Base-by-base conservation (phyloP, 2,113 vertebrate genomes). In the Sclerurus mexicanus region DNA sequence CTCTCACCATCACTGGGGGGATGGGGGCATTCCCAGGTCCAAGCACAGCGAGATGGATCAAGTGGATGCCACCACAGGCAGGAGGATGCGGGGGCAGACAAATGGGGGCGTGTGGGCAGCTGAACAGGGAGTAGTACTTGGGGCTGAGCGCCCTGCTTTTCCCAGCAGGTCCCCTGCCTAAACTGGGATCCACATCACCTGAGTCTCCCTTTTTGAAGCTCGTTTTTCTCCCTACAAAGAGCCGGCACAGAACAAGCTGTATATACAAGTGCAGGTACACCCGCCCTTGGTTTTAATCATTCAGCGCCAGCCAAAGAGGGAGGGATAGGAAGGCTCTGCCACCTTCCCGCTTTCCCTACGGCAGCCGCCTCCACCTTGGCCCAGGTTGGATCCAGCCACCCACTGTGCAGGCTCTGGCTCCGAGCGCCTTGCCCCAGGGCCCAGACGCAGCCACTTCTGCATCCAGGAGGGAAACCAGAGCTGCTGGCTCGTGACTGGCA, bases 291-390 rank as follows among this genome's bases (percentile, higher is more conserved):
- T 33, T 78, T 87, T 94, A 89, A 91, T 79, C 95, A 95, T 93
- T 94, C 96, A 97, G 85, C 6, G 10, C 85, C 78, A 96, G 96
- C 93, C 96, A 96, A 95, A 95, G 79, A 77, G 74, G 91, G 93
- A 89, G 89, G 91, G 86, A 72, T 46, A 4, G 84, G 62, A 82
- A 66, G 6, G 49, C 62, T 82, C 63, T 59, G 77, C 89, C 28
- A 30, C 87, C 87, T 87, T 94, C 84, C 78, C 13, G 8, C 73
- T 85, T 56, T 75, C 74, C 66, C 72, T 31, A 11, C 15, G 4
- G 79, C 11, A 35, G 89, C 87, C 67, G 58, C 82, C 85, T 82
- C 58, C 78, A 58, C 55, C 88, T 37, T 18, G 11, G 66, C 89
- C 91, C 66, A 60, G 76, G 91, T 37, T 94, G 85, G 84, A 89